Percentiles rank a stretch among this genome's conserved stretches.
Conservation (phyloP, 2,888 invertebrate genomes). For the Lobophora halterata region DNA sequence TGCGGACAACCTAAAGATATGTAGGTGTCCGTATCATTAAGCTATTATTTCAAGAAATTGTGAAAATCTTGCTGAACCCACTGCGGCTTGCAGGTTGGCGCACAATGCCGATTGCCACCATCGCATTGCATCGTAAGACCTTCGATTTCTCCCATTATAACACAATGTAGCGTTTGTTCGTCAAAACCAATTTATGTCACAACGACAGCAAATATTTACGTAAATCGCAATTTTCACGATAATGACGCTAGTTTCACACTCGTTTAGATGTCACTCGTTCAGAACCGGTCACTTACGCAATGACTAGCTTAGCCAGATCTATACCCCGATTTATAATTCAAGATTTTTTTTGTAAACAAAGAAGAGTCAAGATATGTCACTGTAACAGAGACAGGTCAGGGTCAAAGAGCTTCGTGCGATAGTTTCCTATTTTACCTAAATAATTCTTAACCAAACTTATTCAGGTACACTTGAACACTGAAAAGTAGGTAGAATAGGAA, state of each 20-base stretch:
- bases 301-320: too few species aligned
- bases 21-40: constrained; percentile 46
- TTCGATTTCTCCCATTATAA: constrained; percentile 68
- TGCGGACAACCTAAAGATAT: too few species aligned
- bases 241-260: constrained; percentile 38
- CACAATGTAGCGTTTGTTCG: constrained; percentile 55
- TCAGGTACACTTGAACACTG: too few species aligned
- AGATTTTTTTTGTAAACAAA: too few species aligned
- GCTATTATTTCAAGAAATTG: constrained; percentile 63
- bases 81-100: constrained; percentile 35
- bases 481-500: too few species aligned
- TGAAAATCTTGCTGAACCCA: constrained; percentile 62
- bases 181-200: constrained; percentile 53
- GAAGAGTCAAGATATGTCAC: too few species aligned
- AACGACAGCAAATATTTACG: constrained; percentile 43
- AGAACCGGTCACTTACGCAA: constrained; percentile 44
- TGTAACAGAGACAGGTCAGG: too few species aligned
- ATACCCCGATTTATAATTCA: too few species aligned
- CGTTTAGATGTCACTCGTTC: constrained; percentile 35
- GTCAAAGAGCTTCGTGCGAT: too few species aligned
- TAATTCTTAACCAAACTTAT: too few species aligned
- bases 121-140: constrained; percentile 52
- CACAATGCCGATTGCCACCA: constrained; percentile 48
- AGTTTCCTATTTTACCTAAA: too few species aligned
- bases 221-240: constrained; percentile 38